phyloP scores from a whole-genome alignment of 2,888 invertebrate genomes.

The Abscondita cerata region DNA sequence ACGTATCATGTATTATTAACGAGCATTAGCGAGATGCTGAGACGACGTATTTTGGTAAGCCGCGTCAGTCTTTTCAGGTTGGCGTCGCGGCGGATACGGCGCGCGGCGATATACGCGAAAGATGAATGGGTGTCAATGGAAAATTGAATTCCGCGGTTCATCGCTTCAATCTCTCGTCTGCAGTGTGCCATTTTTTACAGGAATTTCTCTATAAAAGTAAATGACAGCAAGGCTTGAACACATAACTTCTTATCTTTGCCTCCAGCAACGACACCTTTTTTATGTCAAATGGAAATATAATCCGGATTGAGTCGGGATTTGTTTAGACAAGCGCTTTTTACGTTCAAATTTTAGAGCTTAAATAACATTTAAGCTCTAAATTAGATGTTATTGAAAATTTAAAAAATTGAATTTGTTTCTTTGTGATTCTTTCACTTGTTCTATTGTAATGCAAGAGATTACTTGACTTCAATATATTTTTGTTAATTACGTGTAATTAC shows the following conservation, averaged over 20 bases:
- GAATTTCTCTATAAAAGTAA: constrained; percentile 54
- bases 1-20: constrained; percentile 35
- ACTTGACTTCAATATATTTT: too few species aligned
- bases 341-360: constrained; percentile 30
- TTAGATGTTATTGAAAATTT: constrained; percentile 27
- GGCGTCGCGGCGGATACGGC: constrained; percentile 25
- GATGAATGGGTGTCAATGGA: constrained; percentile 66
- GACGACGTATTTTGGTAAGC: constrained; percentile 28
- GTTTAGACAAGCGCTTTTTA: constrained; percentile 45
- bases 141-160: constrained; percentile 75
- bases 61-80: constrained; percentile 31
- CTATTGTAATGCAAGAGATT: too few species aligned
- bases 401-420: too few species aligned
- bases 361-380: constrained; percentile 24
- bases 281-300: constrained; percentile 44
- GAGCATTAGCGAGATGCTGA: constrained; percentile 26
- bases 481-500: too few species aligned
- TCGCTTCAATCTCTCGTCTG: constrained; percentile 64
- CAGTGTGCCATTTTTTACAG: constrained; percentile 52
- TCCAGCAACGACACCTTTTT: constrained; percentile 46
- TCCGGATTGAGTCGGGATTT: constrained; percentile 44
- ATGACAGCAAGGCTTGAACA: constrained; percentile 50
- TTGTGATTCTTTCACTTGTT: too few species aligned
- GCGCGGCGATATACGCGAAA: constrained; percentile 38
- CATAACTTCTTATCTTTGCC: constrained; percentile 52